Evolutionary conservation across 2,113 vertebrate genomes (phyloP).

Genomic region (Albula glossodonta): DNA sequence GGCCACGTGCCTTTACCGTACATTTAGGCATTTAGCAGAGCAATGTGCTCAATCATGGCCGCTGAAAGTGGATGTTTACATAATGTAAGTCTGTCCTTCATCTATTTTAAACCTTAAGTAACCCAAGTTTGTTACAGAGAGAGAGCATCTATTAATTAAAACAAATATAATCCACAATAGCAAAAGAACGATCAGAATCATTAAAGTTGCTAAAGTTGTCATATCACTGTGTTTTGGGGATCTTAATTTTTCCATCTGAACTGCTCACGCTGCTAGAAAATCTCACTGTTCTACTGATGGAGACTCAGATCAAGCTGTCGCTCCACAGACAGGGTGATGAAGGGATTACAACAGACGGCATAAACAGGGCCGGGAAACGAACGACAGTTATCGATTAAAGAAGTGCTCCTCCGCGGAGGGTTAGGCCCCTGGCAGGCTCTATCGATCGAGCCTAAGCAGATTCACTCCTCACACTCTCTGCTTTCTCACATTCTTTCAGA

Average conservation of each 20-base stretch:
- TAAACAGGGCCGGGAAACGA: conserved; percentile 7
- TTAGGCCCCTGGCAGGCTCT: not conserved
- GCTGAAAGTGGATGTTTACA: too few species aligned
- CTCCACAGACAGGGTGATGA: not conserved
- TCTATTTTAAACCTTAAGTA: too few species aligned
- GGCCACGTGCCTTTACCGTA: too few species aligned
- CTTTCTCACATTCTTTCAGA: not conserved
- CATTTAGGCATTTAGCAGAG: too few species aligned
- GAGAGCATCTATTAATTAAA: too few species aligned
- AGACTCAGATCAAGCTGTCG: not conserved
- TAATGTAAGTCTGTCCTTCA: too few species aligned
- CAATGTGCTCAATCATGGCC: too few species aligned
- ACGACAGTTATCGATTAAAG: conserved; percentile 18
- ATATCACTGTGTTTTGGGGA: too few species aligned
- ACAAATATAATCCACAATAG: too few species aligned
- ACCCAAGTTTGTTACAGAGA: too few species aligned
- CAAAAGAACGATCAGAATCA: too few species aligned
- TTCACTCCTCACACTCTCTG: not conserved
- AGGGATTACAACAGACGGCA: not conserved
- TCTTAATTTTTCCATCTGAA: not conserved
- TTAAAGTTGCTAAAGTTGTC: too few species aligned
- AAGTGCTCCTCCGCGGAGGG: not conserved
- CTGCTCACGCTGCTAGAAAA: not conserved
- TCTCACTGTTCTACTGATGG: not conserved
- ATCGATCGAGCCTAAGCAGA: not conserved